Base-by-base conservation (phyloP, 2,797 vertebrate species). In the Euphonia xanthogaster region DNA sequence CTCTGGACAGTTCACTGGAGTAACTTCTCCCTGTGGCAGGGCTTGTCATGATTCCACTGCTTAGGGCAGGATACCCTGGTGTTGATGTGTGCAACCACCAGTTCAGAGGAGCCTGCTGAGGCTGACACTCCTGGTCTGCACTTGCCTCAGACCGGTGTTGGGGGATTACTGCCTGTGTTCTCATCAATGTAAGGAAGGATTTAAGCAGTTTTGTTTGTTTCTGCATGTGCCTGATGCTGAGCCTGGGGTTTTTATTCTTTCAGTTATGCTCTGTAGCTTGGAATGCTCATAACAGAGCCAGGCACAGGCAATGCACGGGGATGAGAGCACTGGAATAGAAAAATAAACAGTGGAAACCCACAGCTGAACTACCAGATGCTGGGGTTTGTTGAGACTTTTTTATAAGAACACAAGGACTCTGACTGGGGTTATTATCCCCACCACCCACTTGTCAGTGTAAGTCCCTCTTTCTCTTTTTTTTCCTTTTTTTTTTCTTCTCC, bases 321-420 rank as follows among this genome's bases (percentile, higher is more conserved):
- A 95, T 96, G 96, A 93, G 85, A 90, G 91, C 0, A 4, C 76
- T 90, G 73, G 60, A 86, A 94, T 94, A 96, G 91, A 94, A 96
- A 97, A 96, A 97, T 86, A 96, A 97, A 96, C 96, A 96, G 87
- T 16, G 44, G 93, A 96, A 96, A 96, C 96, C 95, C 85, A 63
- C 93, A 95, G 93, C 93, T 94, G 95, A 96, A 95, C 93, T 96
- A 95, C 95, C 92, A 97, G 93, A 93, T 91, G 93, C 82, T 95
- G 86, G 92, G 62, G 82, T 83, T 97, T 96, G 83, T 86, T 0
- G 22, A 92, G 83, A 63, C 55, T 33, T 94, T 91, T 91, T 86
- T 68, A 2, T 60, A 92, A 86, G 90, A 88, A 47, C 44, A 75
- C 55, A 81, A 72, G 89, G 39, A 66, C 61, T 83, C 88, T 93